phyloP scores from a whole-genome alignment of 2,797 vertebrate genomes.

The Bradypodion pumilum region DNA sequence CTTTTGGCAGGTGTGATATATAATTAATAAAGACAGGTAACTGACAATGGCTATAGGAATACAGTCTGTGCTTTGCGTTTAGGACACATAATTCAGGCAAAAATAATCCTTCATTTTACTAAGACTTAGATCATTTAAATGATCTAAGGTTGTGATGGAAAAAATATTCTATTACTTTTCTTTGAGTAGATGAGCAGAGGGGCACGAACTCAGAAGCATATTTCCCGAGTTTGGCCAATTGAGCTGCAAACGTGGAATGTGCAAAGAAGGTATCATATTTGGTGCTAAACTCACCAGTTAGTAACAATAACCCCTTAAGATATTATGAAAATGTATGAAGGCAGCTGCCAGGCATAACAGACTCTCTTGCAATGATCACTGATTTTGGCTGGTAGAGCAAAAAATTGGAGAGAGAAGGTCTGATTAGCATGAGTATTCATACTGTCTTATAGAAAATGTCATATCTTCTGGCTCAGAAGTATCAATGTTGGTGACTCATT shows the following conservation, averaged over 20 bases:
- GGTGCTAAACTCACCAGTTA: not conserved
- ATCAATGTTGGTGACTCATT: not conserved
- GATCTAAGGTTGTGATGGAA: not conserved
- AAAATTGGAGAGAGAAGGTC: not conserved
- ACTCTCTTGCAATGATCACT: too few species aligned
- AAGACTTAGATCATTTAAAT: too few species aligned
- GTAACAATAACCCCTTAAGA: too few species aligned
- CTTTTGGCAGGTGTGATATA: slow-evolving; percentile 19
- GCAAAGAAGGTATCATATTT: too few species aligned
- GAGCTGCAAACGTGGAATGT: not conserved
- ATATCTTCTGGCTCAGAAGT: not conserved
- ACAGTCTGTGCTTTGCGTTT: not conserved
- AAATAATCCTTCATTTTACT: not conserved
- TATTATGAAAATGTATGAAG: not conserved
- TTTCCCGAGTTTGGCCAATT: not conserved
- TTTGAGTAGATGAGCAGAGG: not conserved
- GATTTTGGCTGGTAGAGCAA: not conserved
- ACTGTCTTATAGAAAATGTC: not conserved
- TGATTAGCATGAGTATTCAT: not conserved
- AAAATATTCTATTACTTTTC: not conserved
- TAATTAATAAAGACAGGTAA: slow-evolving; percentile 59
- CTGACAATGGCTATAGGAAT: slow-evolving; percentile 37
- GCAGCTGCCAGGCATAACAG: not conserved
- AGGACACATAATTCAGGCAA: not conserved
- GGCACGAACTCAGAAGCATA: not conserved